Evolutionary conservation across 2,113 vertebrate species (phyloP).

Genomic region (Phainopepla nitens): DNA sequence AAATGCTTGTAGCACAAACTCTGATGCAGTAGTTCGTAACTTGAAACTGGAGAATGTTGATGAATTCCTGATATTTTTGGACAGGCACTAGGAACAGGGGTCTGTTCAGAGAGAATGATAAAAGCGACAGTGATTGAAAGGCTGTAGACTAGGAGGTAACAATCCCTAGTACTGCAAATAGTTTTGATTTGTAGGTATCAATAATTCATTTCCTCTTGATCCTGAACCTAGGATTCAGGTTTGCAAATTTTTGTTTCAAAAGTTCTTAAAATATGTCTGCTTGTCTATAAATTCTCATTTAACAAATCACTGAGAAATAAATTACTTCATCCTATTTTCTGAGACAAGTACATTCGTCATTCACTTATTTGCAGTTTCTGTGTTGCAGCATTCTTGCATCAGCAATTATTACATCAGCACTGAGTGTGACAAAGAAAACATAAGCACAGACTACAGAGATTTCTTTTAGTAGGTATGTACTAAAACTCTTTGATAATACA

Average conservation of each 20-base stretch:
- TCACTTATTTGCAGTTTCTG: constrained; percentile 18
- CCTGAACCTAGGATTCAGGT: constrained; percentile 35
- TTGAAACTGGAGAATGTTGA: constrained; percentile 80
- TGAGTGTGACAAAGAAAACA: constrained; percentile 28
- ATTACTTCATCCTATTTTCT: constrained; percentile 72
- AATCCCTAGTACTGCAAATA: constrained; percentile 72
- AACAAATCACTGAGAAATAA: constrained; percentile 58
- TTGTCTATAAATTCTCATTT: constrained; percentile 66
- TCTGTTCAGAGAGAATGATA: constrained; percentile 74
- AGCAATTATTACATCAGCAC: constrained; percentile 46
- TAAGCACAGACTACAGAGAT: not conserved
- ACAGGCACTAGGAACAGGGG: constrained; percentile 82
- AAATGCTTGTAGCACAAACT: constrained; percentile 86
- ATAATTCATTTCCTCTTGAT: constrained; percentile 73
- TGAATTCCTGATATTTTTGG: constrained; percentile 85
- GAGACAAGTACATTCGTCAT: constrained; percentile 55
- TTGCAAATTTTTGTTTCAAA: constrained; percentile 61
- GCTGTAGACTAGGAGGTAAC: constrained; percentile 63
- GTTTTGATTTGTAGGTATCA: constrained; percentile 82
- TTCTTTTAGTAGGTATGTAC: not conserved
- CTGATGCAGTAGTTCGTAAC: constrained; percentile 86
- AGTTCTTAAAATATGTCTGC: constrained; percentile 69
- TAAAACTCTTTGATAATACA: not conserved
- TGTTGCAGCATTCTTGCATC: constrained; percentile 46
- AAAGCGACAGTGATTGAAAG: constrained; percentile 74